Evolutionary conservation across 1,140 invertebrate species (phyloP).

Genomic region (Muscidifurax raptorellus): DNA sequence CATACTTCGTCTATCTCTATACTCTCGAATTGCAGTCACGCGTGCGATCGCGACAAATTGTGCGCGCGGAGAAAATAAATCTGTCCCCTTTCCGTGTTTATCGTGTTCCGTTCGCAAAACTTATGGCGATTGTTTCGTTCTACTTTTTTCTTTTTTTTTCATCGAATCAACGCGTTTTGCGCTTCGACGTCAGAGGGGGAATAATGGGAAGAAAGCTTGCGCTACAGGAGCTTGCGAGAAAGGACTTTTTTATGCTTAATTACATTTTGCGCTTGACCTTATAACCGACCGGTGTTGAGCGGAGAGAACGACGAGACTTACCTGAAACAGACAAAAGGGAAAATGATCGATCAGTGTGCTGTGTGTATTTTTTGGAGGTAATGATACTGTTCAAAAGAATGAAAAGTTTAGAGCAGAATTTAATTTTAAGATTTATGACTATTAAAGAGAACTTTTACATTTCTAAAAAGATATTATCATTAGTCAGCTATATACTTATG

Average conservation of each 20-base stretch:
- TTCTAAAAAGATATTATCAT: too few relatives aligned
- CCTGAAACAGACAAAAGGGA: neutral
- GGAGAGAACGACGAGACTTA: neutral
- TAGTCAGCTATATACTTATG: too few relatives aligned
- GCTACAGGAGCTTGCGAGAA: neutral
- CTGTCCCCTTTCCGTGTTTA: neutral
- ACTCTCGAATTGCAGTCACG: slow-evolving; percentile 1
- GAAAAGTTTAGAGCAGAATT: too few relatives aligned
- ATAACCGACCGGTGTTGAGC: neutral
- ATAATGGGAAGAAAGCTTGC: neutral
- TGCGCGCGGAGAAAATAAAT: neutral
- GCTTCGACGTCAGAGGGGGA: neutral
- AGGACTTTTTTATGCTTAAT: slow-evolving; percentile 3
- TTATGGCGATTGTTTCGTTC: neutral
- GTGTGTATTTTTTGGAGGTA: neutral
- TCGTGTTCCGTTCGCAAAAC: neutral
- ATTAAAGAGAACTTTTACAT: too few relatives aligned
- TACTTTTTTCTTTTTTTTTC: neutral
- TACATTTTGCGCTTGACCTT: neutral
- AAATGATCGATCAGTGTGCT: neutral
- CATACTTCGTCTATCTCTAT: neutral
- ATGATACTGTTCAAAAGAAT: too few relatives aligned
- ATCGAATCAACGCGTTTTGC: neutral
- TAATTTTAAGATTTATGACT: too few relatives aligned
- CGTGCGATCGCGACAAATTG: neutral